These are phyloP conservation scores for Mimas tiliae DNA, from an alignment of 2,888 invertebrate species.

Conservation along the genomic window DNA sequence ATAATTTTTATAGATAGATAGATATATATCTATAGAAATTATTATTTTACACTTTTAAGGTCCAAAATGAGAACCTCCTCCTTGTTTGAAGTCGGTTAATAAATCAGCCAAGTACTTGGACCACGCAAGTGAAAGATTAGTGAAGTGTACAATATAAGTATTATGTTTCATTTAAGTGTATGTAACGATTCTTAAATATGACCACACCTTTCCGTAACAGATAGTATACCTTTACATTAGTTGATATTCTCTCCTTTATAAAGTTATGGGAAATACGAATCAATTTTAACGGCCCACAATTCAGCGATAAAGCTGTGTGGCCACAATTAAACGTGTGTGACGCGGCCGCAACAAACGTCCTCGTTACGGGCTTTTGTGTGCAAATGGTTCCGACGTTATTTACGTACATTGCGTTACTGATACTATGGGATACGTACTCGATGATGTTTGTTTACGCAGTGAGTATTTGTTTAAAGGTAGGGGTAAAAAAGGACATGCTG, in stretches of 20 bases:
- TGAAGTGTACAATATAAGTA: too few species aligned
- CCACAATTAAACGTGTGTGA: slow-evolving; percentile 23
- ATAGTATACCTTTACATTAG: too few species aligned
- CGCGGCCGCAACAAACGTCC: slow-evolving; percentile 16
- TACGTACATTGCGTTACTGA: not conserved
- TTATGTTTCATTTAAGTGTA: too few species aligned
- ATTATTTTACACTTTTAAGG: too few species aligned
- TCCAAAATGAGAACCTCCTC: too few species aligned
- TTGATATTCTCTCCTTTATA: not conserved
- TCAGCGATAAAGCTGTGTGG: slow-evolving; percentile 17
- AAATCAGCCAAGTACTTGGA: too few species aligned
- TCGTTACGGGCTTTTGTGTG: slow-evolving; percentile 19
- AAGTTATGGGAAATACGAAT: slow-evolving; percentile 5
- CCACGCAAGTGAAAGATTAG: too few species aligned
- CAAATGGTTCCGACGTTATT: slow-evolving; percentile 21
- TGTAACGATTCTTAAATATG: too few species aligned
- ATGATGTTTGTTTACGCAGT: not conserved
- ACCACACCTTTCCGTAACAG: too few species aligned
- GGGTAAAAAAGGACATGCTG: not conserved
- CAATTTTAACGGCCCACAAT: slow-evolving; percentile 17
- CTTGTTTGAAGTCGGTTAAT: too few species aligned
- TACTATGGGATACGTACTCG: slow-evolving; percentile 2
- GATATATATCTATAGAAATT: too few species aligned
- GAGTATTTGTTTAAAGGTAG: not conserved
- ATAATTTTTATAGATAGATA: too few species aligned